These are phyloP conservation scores for Pelagia noctiluca DNA, from an alignment of 30 jellyfish, hydroid and myxozoan genomes.

Conservation along the genomic window DNA sequence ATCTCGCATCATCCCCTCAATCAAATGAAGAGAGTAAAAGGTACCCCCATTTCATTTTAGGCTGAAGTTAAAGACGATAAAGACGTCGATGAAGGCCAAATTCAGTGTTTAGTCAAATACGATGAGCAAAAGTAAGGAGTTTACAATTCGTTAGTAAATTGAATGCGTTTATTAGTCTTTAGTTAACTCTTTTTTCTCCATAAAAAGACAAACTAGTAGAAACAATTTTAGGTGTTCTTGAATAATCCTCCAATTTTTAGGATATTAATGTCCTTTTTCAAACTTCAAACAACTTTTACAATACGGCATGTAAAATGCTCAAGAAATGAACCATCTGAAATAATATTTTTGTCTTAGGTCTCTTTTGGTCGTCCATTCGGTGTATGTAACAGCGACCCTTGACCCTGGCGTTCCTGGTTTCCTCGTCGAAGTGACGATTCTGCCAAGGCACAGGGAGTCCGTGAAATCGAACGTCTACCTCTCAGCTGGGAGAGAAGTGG, in stretches of 20 bases:
- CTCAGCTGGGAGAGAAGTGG: constrained; percentile 60
- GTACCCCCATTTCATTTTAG: not conserved
- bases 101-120: constrained; percentile 80
- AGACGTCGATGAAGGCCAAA: constrained; percentile 84
- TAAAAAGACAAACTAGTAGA: too few relatives aligned
- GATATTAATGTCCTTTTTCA: too few relatives aligned
- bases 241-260: too few relatives aligned
- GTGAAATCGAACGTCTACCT: constrained; percentile 81
- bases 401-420: constrained; percentile 87
- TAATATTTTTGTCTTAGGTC: constrained; percentile 39
- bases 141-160: too few relatives aligned
- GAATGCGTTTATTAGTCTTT: too few relatives aligned
- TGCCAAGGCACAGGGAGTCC: constrained; percentile 64
- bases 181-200: too few relatives aligned
- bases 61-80: constrained; percentile 16
- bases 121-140: constrained; percentile 64
- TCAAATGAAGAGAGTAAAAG: not conserved
- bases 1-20: too few relatives aligned
- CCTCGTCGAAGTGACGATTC: constrained; percentile 78
- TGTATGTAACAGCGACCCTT: constrained; percentile 40
- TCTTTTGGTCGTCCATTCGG: constrained; percentile 54
- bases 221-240: too few relatives aligned
- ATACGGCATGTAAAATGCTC: constrained; percentile 6
- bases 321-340: not conserved
- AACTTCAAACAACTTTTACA: too few relatives aligned